Base-by-base conservation (phyloP, 2,888 invertebrate genomes). In the Sepiola atlantica region DNA sequence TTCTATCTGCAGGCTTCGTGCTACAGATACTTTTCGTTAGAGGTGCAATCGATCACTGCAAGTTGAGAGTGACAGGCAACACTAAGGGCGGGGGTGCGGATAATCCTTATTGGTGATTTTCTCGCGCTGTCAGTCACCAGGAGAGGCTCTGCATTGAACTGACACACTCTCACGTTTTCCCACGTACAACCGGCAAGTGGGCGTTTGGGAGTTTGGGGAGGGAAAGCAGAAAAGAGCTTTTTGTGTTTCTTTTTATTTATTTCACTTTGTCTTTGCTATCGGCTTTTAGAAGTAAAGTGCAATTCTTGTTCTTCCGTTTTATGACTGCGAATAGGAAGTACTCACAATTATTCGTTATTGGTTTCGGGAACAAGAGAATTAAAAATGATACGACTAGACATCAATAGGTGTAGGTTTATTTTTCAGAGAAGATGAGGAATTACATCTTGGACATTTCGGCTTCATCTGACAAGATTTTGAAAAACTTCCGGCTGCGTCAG, bases 61-160 rank as follows among this genome's bases (percentile, higher is more conserved):
- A 77, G 77, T 77, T n/a, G 77, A 77, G 28, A 77, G 28, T 77
- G 77, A 77, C 77, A 77, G 28, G 28, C n/a, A 77, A 77, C 28
- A 77, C 28, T 77, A 77, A 77, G 77, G 77, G 77, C 45, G 8
- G 45, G 8, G 45, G 45, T 45, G 45, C 4, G n/a, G 77, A 77
- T 77, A 77, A 77, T 77, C 77, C n/a, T 77, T 77, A 77, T 77
- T 77, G 77, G 12, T n/a, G 77, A 77, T 77, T 77, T 77, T 77
- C 77, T 28, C n/a, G 28, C 12, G 77, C 77, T 77, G 77, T 77
- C 77, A 77, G 77, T 77, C 77, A 77, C n/a, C n/a, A 8, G 16
- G 12, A 77, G 28, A 77, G n/a, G 77, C 77, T 45, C 77, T n/a
- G 28, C 28, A 28, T n/a, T 28, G n/a, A 77, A 77, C 77, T 77